Evolutionary conservation across 2,888 invertebrate species (phyloP).

Genomic region (Adela reaumurella): DNA sequence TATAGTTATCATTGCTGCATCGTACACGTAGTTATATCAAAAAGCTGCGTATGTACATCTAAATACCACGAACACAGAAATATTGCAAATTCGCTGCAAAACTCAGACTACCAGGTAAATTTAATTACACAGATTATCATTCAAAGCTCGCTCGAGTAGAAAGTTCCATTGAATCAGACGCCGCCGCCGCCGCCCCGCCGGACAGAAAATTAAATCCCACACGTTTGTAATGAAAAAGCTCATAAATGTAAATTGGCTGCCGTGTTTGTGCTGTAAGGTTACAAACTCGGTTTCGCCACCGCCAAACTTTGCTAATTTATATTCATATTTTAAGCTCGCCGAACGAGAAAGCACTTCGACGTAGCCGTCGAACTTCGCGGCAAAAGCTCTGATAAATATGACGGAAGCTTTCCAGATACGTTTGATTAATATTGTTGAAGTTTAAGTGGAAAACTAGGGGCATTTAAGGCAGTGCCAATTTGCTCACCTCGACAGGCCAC

Average conservation of each 20-base stretch:
- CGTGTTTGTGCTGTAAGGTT: not conserved
- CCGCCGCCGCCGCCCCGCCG: not conserved
- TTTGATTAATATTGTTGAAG: constrained; percentile 37
- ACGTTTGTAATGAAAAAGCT: not conserved
- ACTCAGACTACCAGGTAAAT: not conserved
- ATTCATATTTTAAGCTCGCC: constrained; percentile 42
- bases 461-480: constrained; percentile 18
- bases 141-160: not conserved
- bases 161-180: not conserved
- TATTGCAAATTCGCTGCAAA: too few relatives aligned
- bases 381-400: not conserved
- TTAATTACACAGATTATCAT: not conserved
- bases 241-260: not conserved
- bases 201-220: not conserved
- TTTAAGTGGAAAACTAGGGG: constrained; percentile 38
- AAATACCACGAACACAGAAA: too few relatives aligned
- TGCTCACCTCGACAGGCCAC: not conserved
- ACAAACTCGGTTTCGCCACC: not conserved
- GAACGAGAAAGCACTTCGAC: not conserved
- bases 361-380: not conserved
- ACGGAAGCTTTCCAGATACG: constrained; percentile 4
- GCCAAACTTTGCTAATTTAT: constrained; percentile 44
- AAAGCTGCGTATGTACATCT: too few relatives aligned
- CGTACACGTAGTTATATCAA: too few relatives aligned
- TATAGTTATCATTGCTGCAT: too few relatives aligned